Percentiles rank a stretch among this genome's conserved stretches.
Evolutionary conservation across 2,113 vertebrate species (phyloP).

Genomic region (Vanacampus margaritifer): DNA sequence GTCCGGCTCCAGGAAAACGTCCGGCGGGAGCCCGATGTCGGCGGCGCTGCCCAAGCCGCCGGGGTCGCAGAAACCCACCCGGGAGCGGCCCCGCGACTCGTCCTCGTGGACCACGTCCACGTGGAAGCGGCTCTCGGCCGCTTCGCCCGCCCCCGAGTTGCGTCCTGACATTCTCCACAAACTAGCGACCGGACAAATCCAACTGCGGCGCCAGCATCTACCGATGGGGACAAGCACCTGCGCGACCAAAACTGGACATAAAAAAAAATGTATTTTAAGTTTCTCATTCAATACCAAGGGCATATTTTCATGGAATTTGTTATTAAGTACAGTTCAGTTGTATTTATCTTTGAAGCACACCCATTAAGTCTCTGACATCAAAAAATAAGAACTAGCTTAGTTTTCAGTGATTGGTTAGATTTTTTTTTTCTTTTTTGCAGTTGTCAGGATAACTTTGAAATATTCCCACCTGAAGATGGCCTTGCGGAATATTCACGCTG

Average conservation of each 20-base stretch:
- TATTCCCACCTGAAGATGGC: not conserved
- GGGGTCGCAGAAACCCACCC: slow-evolving; percentile 85
- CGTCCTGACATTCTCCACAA: slow-evolving; percentile 57
- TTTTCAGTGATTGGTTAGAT: not conserved
- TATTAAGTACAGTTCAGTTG: too few relatives aligned
- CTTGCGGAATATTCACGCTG: not conserved
- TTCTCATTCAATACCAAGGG: too few relatives aligned
- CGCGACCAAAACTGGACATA: too few relatives aligned
- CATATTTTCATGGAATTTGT: too few relatives aligned
- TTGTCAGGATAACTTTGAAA: not conserved
- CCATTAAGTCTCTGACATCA: too few relatives aligned
- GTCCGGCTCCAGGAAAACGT: slow-evolving; percentile 84
- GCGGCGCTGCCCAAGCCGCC: slow-evolving; percentile 70
- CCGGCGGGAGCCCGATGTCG: slow-evolving; percentile 65
- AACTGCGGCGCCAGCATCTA: not conserved
- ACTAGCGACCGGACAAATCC: not conserved
- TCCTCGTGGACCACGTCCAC: slow-evolving; percentile 88
- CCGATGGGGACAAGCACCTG: not conserved
- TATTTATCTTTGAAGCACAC: too few relatives aligned
- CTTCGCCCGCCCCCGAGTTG: slow-evolving; percentile 66
- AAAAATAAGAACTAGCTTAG: too few relatives aligned
- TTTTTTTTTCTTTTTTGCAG: not conserved
- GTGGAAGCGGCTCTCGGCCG: slow-evolving; percentile 86
- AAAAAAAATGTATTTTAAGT: not conserved
- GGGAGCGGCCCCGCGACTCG: slow-evolving; percentile 83